Percentiles rank a stretch among this genome's conserved stretches.
Conservation (phyloP, 2,888 invertebrate species). For the Hirudinaria manillensis region DNA sequence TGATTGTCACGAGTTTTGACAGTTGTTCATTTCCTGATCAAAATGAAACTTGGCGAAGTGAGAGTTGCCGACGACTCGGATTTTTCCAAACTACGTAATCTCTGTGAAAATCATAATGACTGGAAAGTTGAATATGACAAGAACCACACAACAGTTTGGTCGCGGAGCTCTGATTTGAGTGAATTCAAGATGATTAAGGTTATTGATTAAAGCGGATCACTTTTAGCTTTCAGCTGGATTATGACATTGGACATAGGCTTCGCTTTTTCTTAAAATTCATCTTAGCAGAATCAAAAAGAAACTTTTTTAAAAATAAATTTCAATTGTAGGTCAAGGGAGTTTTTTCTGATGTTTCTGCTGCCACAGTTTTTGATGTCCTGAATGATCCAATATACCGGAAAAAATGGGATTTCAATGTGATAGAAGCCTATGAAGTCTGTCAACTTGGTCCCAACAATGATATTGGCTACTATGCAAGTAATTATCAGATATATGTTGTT, state of each 20-base stretch:
- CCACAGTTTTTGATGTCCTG: constrained; percentile 76
- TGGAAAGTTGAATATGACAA: constrained; percentile 79
- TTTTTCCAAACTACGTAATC: constrained; percentile 70
- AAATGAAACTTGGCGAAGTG: constrained; percentile 62
- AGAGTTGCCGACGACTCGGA: constrained; percentile 82
- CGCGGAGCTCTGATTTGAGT: constrained; percentile 60
- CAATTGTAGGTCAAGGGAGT: constrained; percentile 58
- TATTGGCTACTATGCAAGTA: constrained; percentile 83
- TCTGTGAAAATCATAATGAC: constrained; percentile 69
- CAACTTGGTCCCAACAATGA: constrained; percentile 87
- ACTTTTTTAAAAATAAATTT: too few relatives aligned
- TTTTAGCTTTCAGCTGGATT: neutral
- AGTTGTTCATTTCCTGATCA: too few relatives aligned
- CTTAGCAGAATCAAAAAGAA: neutral
- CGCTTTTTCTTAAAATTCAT: neutral
- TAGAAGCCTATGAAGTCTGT: constrained; percentile 78
- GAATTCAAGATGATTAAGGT: constrained; percentile 65
- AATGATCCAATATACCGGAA: constrained; percentile 82
- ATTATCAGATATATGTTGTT: neutral
- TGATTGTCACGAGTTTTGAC: too few relatives aligned
- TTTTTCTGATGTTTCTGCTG: constrained; percentile 70
- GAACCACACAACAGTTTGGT: constrained; percentile 63
- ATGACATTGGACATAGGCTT: neutral
- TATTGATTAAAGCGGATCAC: constrained; percentile 29
- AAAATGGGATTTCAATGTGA: constrained; percentile 85